These are phyloP conservation scores for Callosobruchus maculatus DNA, from an alignment of 2,888 invertebrate genomes.

Conservation along the genomic window DNA sequence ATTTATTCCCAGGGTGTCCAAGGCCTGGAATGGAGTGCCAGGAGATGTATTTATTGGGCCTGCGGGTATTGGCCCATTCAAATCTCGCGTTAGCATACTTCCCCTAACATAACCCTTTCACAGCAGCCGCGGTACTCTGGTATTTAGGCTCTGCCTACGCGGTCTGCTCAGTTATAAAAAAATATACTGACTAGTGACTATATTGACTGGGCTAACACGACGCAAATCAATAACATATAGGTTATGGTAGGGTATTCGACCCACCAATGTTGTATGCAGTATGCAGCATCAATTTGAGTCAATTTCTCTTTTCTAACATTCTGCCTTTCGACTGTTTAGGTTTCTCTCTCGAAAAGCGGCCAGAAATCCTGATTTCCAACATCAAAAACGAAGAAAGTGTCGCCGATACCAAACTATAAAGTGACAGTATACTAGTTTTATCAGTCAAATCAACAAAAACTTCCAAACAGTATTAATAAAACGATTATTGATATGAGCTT, in stretches of 20 bases:
- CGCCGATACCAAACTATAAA: background rate
- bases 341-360: background rate
- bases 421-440: background rate
- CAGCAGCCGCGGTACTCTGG: too few relatives aligned
- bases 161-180: too few relatives aligned
- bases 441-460: background rate
- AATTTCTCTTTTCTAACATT: background rate
- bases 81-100: too few relatives aligned
- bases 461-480: background rate
- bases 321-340: background rate
- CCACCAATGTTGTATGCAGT: too few relatives aligned
- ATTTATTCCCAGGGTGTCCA: too few relatives aligned
- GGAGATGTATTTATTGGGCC: too few relatives aligned
- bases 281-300: too few relatives aligned
- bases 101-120: too few relatives aligned
- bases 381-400: background rate
- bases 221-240: background rate
- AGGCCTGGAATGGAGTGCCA: too few relatives aligned
- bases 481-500: background rate
- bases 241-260: background rate
- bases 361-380: background rate
- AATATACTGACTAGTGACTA: too few relatives aligned
- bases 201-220: background rate
- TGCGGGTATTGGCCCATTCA: too few relatives aligned
- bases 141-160: too few relatives aligned